phyloP scores from a whole-genome alignment of 2,888 invertebrate species.

The Drosophila ezoana region DNA sequence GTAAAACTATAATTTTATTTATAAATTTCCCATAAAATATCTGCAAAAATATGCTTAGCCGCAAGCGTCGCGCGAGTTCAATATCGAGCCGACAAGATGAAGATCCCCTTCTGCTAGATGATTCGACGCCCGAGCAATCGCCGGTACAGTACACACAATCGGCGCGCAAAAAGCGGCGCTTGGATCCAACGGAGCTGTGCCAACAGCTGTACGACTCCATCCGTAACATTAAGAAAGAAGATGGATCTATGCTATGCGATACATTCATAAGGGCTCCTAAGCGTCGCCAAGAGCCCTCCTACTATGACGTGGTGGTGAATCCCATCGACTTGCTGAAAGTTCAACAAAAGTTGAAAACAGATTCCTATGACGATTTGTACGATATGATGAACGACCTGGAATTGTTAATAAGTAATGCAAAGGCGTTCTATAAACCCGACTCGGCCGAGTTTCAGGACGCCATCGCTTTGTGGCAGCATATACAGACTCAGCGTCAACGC shows the following conservation, averaged over 20 bases:
- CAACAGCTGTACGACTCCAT: constrained; percentile 97
- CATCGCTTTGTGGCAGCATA: constrained; percentile 93
- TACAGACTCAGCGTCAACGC: constrained; percentile 85
- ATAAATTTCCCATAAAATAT: constrained; percentile 9
- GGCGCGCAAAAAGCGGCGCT: constrained; percentile 75
- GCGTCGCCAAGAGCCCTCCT: constrained; percentile 94
- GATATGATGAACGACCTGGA: constrained; percentile 96
- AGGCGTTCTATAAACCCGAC: constrained; percentile 96
- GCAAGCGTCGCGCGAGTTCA: constrained; percentile 93
- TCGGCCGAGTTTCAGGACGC: constrained; percentile 96
- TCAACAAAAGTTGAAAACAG: constrained; percentile 98
- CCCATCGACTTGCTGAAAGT: constrained; percentile 97
- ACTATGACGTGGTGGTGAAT: constrained; percentile 95
- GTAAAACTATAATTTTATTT: constrained; percentile 27
- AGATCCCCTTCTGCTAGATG: constrained; percentile 88
- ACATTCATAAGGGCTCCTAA: constrained; percentile 98
- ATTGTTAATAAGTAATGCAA: constrained; percentile 96
- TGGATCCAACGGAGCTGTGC: constrained; percentile 90
- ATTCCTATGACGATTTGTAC: constrained; percentile 97
- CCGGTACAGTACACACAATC: constrained; percentile 77
- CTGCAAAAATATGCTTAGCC: constrained; percentile 87
- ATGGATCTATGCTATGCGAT: constrained; percentile 95
- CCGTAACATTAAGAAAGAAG: constrained; percentile 95
- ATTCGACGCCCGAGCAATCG: constrained; percentile 86
- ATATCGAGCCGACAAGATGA: constrained; percentile 91